Conservation (phyloP, 30 jellyfish, hydroid and myxozoan genomes). For the Hydractinia echinata region DNA sequence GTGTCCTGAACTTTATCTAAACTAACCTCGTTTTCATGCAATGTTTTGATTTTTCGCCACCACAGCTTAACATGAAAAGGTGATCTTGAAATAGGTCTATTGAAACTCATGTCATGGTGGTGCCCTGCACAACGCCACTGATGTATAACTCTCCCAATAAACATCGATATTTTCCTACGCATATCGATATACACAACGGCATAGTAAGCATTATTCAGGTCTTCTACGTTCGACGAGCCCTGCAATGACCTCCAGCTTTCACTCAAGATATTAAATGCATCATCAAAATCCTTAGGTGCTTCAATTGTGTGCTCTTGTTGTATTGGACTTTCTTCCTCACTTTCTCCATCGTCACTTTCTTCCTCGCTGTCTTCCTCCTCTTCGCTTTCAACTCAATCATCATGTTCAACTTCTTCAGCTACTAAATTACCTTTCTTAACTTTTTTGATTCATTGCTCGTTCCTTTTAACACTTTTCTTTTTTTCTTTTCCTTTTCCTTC, state of each 20-base stretch:
- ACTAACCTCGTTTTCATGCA: no score
- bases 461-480: not conserved
- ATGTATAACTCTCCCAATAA: no score
- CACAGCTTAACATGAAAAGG: no score
- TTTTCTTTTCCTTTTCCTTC: slow-evolving; percentile 23
- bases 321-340: no score
- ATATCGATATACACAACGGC: not conserved
- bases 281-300: not conserved
- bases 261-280: not conserved
- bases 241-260: not conserved
- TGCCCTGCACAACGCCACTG: no score
- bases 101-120: no score
- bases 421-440: not conserved
- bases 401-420: not conserved
- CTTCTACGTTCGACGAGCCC: not conserved
- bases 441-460: slow-evolving; percentile 6
- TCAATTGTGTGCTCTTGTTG: not conserved
- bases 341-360: not conserved
- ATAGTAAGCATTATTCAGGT: not conserved
- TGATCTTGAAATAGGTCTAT: no score
- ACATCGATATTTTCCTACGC: no score
- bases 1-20: no score
- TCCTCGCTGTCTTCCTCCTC: not conserved
- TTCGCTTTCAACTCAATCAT: not conserved
- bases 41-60: no score